Percentiles rank a stretch among this genome's conserved stretches.
phyloP scores from a whole-genome alignment of 2,888 invertebrate genomes.

The Euzetes globulus region DNA sequence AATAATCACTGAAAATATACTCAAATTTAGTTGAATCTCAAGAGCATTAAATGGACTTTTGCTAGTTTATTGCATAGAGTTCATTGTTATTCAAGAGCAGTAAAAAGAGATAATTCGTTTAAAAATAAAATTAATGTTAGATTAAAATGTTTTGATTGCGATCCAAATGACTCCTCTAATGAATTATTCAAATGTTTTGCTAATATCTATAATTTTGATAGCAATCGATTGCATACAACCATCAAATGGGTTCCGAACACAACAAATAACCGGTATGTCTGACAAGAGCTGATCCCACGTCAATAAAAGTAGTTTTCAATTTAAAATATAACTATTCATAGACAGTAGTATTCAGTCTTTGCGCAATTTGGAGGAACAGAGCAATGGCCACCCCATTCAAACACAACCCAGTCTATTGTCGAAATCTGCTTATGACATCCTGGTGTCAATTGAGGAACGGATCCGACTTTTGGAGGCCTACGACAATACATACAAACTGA shows the following conservation, averaged over 20 bases:
- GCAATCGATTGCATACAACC: background rate
- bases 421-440: conserved; percentile 36
- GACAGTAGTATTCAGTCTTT: background rate
- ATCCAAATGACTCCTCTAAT: background rate
- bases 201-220: background rate
- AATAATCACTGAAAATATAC: too few relatives aligned
- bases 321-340: background rate
- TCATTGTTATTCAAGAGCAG: background rate
- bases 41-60: too few relatives aligned
- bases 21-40: too few relatives aligned
- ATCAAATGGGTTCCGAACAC: background rate
- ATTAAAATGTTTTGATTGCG: background rate
- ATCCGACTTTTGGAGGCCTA: conserved; percentile 39
- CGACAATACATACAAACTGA: conserved; percentile 39
- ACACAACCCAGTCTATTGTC: conserved; percentile 18
- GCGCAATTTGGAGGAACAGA: background rate
- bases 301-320: too few relatives aligned
- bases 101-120: background rate
- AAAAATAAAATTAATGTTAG: background rate
- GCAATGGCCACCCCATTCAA: background rate
- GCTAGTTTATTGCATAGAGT: background rate
- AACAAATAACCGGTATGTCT: background rate
- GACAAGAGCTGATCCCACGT: too few relatives aligned
- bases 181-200: background rate
- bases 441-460: conserved; percentile 40